Conservation (phyloP, 2,797 vertebrate genomes). For the Gephyroberyx darwinii region DNA sequence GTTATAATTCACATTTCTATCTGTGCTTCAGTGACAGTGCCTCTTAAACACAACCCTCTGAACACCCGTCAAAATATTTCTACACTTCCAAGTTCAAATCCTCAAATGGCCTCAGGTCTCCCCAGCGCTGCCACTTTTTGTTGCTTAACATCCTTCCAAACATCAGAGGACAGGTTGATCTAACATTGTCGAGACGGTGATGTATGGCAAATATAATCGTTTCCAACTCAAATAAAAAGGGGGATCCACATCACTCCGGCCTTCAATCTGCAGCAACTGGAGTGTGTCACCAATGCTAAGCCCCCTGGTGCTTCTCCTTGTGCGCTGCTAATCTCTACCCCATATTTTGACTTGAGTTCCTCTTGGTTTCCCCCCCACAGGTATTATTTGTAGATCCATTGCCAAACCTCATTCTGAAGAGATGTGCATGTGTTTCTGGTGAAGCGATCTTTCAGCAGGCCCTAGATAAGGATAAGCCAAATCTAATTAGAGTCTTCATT, state of each 20-base stretch:
- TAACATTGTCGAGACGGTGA: slow-evolving; percentile 2
- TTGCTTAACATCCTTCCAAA: neutral
- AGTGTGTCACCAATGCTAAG: too few species aligned
- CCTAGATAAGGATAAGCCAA: slow-evolving; percentile 1
- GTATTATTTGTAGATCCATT: slow-evolving; percentile 19
- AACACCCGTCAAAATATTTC: neutral
- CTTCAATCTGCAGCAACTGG: neutral
- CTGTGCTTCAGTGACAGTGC: slow-evolving; percentile 8
- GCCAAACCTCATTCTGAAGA: slow-evolving; percentile 1
- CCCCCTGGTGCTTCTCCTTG: neutral
- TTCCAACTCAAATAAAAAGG: slow-evolving; percentile 9
- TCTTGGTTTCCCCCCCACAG: neutral
- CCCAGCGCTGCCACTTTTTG: neutral
- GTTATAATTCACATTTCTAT: slow-evolving; percentile 1
- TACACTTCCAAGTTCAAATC: too few species aligned
- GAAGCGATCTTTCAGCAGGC: slow-evolving; percentile 16
- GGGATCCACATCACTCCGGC: neutral
- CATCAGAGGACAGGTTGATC: slow-evolving; percentile 1
- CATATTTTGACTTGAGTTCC: neutral
- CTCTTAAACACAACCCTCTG: neutral
- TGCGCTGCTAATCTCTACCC: slow-evolving; percentile 1
- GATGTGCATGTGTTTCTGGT: slow-evolving; percentile 25
- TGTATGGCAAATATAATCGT: slow-evolving; percentile 12
- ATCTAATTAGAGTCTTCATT: slow-evolving; percentile 16
- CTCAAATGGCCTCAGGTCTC: neutral